Percentiles rank a stretch among this genome's conserved stretches.
Conservation (phyloP, 2,888 invertebrate genomes). For the Tetropium fuscum region DNA sequence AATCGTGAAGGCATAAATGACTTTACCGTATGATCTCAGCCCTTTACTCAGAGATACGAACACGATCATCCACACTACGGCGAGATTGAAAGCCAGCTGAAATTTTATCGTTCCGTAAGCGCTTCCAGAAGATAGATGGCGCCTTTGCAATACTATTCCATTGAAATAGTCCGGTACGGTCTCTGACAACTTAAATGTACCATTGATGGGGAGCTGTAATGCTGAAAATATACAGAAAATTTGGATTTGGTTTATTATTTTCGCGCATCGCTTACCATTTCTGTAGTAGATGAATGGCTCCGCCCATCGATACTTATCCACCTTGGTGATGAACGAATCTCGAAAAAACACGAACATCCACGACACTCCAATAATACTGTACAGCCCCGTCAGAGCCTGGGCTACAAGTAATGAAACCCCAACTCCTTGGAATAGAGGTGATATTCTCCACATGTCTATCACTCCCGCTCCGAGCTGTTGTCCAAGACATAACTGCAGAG, state of each 20-base stretch:
- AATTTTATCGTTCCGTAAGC: conserved; percentile 79
- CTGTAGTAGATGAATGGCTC: conserved; percentile 78
- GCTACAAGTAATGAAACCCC: conserved; percentile 84
- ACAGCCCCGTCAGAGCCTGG: conserved; percentile 86
- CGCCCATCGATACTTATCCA: conserved; percentile 85
- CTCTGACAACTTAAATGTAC: conserved; percentile 74
- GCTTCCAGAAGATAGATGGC: conserved; percentile 60
- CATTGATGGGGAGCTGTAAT: conserved; percentile 54
- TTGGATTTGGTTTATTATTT: background rate
- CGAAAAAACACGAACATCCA: conserved; percentile 92
- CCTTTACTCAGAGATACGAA: conserved; percentile 91
- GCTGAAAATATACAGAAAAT: conserved; percentile 49
- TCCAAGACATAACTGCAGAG: conserved; percentile 87
- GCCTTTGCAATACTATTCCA: conserved; percentile 82
- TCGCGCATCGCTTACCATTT: conserved; percentile 67
- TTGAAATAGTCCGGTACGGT: conserved; percentile 89
- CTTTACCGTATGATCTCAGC: conserved; percentile 85
- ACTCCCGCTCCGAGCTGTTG: conserved; percentile 87
- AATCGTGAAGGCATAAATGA: conserved; percentile 82
- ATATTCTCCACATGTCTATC: conserved; percentile 93
- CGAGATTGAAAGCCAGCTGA: conserved; percentile 90
- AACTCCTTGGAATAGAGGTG: conserved; percentile 91
- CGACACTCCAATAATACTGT: conserved; percentile 89
- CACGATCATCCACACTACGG: conserved; percentile 91
- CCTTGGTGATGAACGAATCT: conserved; percentile 86